Evolutionary conservation across 2,113 vertebrate genomes (phyloP).

Genomic region (Psilopogon haemacephalus): DNA sequence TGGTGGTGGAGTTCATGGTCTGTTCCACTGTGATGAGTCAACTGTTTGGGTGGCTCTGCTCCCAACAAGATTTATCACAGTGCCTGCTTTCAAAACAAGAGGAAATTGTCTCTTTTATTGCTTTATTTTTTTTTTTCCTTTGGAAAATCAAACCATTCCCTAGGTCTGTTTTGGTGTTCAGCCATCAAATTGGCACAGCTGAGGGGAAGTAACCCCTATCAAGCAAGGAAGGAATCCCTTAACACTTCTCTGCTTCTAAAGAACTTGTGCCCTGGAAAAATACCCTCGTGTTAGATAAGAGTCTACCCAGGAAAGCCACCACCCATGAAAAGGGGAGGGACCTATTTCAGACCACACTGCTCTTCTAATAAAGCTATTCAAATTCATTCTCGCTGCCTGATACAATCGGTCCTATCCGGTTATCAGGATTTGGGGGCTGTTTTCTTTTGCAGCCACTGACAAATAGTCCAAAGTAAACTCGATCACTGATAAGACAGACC

Average conservation of each 20-base stretch:
- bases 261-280: conserved; percentile 24
- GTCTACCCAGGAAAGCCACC: background rate
- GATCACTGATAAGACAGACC: conserved; percentile 73
- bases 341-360: conserved; percentile 10
- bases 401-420: conserved; percentile 56
- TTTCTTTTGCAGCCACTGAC: conserved; percentile 75
- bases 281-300: conserved; percentile 39
- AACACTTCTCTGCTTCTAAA: conserved; percentile 34
- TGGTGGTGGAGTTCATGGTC: background rate
- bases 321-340: conserved; percentile 10
- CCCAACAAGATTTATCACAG: background rate
- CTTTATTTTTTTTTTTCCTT: background rate
- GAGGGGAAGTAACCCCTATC: background rate
- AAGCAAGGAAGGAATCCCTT: conserved; percentile 41
- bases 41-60: conserved; percentile 5
- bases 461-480: conserved; percentile 66
- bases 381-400: conserved; percentile 58
- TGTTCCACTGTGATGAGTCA: background rate
- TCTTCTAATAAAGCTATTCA: conserved; percentile 43
- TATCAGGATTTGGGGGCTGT: conserved; percentile 56
- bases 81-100: background rate
- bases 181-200: background rate
- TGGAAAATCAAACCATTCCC: background rate
- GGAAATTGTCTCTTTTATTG: background rate
- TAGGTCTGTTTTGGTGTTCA: background rate